These are phyloP conservation scores for Anabacerthia variegaticeps DNA, from an alignment of 2,797 vertebrate genomes.

Conservation along the genomic window DNA sequence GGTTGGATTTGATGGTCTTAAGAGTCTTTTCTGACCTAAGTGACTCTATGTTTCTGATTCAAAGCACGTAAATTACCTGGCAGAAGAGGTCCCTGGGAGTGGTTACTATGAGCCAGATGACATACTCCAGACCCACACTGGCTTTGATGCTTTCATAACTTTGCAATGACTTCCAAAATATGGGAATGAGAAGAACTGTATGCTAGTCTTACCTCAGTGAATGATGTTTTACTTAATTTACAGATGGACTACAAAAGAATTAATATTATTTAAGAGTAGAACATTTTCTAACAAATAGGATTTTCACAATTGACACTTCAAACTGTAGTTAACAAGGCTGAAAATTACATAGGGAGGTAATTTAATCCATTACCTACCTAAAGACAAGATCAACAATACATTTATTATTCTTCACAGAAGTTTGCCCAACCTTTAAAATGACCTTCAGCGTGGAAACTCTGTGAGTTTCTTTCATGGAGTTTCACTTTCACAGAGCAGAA, in stretches of 20 bases:
- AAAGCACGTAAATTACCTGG: background rate
- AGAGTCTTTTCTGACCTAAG: background rate
- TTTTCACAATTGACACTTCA: background rate
- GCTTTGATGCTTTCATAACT: background rate
- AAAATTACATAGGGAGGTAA: background rate
- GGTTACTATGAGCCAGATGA: background rate
- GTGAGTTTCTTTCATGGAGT: background rate
- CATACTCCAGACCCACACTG: background rate
- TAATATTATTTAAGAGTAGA: background rate
- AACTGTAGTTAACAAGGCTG: background rate
- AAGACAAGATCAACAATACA: background rate
- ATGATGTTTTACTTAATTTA: background rate
- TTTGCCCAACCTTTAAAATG: background rate
- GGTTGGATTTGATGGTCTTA: background rate
- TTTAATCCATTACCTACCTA: background rate
- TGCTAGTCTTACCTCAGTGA: background rate
- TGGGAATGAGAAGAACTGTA: background rate
- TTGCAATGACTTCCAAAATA: background rate
- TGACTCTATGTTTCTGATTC: background rate
- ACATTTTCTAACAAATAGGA: background rate
- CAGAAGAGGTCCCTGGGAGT: background rate
- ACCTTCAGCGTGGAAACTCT: background rate
- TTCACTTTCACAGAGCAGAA: background rate
- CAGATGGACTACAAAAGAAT: background rate
- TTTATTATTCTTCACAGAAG: background rate